Percentiles rank a stretch among this genome's conserved stretches.
phyloP scores from a whole-genome alignment of 2,888 invertebrate species.

The Podabrus alpinus region DNA sequence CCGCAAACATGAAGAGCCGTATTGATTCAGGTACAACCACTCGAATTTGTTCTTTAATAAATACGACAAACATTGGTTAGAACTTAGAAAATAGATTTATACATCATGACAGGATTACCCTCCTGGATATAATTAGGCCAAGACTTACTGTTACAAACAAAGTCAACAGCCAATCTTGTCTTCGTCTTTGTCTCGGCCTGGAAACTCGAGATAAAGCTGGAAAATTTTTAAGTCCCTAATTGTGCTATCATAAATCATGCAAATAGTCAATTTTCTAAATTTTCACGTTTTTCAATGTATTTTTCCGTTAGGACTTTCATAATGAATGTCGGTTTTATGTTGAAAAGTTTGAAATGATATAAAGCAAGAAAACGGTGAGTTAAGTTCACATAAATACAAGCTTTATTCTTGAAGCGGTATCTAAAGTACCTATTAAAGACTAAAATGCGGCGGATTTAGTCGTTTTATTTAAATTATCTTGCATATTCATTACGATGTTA shows the following conservation, averaged over 20 bases:
- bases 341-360: neutral
- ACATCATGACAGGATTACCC: no score
- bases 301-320: neutral
- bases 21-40: neutral
- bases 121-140: no score
- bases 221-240: neutral
- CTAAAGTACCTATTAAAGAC: constrained; percentile 24
- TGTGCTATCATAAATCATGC: neutral
- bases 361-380: neutral
- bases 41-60: neutral
- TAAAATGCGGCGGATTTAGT: constrained; percentile 25
- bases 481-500: constrained; percentile 28
- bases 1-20: neutral
- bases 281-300: neutral
- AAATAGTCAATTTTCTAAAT: neutral
- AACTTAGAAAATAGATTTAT: no score
- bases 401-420: constrained; percentile 15
- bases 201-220: no score
- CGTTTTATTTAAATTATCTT: constrained; percentile 28
- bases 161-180: no score
- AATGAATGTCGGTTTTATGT: neutral
- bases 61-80: neutral
- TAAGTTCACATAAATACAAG: constrained; percentile 20
- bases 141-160: no score
- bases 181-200: no score